Conservation (phyloP, 2,113 vertebrate species). For the Dipodomys stephensi region DNA sequence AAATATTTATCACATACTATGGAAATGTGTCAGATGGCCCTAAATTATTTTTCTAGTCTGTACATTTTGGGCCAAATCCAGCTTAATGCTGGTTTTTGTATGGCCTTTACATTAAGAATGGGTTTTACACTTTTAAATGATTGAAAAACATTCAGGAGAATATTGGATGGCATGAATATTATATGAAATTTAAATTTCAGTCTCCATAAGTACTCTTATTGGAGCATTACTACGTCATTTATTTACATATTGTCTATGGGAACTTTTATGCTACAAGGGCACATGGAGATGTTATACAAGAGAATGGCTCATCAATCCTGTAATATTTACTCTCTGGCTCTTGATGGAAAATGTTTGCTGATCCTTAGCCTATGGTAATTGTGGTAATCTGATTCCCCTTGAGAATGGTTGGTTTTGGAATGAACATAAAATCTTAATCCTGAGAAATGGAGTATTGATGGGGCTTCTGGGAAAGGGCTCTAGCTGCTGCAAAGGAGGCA, state of each 20-base stretch:
- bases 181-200: conserved; percentile 44
- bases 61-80: not conserved
- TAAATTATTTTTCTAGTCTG: not conserved
- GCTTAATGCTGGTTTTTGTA: not conserved
- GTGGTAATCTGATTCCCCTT: conserved; percentile 71
- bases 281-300: not conserved
- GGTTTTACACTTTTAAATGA: conserved; percentile 5
- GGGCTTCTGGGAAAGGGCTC: conserved; percentile 42
- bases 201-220: conserved; percentile 21
- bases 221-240: not conserved
- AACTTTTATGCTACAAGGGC: not conserved
- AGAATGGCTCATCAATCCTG: not conserved
- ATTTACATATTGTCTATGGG: not conserved
- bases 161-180: not conserved
- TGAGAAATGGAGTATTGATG: conserved; percentile 59
- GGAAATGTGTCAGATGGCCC: not conserved
- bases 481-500: conserved; percentile 27
- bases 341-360: conserved; percentile 41
- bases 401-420: conserved; percentile 60
- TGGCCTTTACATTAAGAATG: not conserved
- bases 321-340: conserved; percentile 27
- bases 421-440: conserved; percentile 73
- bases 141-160: conserved; percentile 38
- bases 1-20: conserved; percentile 12
- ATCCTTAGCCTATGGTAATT: conserved; percentile 51